phyloP scores from a whole-genome alignment of 2,797 vertebrate species.

The Paguma larvata region DNA sequence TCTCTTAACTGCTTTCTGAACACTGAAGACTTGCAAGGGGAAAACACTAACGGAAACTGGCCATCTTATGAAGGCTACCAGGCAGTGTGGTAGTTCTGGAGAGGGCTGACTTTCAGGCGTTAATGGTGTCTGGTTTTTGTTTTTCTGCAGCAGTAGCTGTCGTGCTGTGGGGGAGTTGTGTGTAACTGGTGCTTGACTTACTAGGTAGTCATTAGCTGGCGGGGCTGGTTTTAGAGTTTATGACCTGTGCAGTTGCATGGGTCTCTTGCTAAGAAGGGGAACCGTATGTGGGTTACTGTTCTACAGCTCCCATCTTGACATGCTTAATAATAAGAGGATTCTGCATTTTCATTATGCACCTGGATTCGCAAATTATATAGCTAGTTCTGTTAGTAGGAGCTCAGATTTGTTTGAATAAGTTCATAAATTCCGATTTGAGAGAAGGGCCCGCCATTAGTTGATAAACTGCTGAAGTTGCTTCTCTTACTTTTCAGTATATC shows the following conservation, averaged over 20 bases:
- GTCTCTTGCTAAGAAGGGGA: neutral
- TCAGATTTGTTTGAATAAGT: neutral
- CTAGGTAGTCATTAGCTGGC: neutral
- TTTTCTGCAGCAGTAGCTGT: neutral
- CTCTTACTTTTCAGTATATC: slow-evolving; percentile 62
- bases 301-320: neutral
- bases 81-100: neutral
- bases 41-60: neutral
- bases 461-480: slow-evolving; percentile 70
- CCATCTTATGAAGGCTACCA: neutral
- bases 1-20: neutral
- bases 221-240: neutral
- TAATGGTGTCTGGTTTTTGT: neutral
- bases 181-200: neutral
- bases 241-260: neutral
- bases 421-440: neutral
- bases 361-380: neutral
- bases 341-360: neutral
- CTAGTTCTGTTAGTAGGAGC: neutral
- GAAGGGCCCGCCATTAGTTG: slow-evolving; percentile 30
- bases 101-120: neutral
- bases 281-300: neutral
- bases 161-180: neutral
- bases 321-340: neutral
- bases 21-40: neutral